Base-by-base conservation (phyloP, 1,140 invertebrate genomes). In the Riptortus pedestris region DNA sequence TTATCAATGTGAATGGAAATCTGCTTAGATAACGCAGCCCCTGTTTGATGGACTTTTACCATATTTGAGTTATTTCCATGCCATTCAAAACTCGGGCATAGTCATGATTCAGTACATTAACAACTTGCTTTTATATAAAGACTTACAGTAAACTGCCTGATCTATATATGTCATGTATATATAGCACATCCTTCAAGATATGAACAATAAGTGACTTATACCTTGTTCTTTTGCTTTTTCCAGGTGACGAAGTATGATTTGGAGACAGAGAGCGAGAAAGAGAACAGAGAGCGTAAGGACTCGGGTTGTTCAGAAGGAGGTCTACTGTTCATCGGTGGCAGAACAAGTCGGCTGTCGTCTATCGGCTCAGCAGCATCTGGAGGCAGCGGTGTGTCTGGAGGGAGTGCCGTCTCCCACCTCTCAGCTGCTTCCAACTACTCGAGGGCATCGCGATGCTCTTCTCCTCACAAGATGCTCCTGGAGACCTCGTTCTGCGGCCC, bases 401-500 rank as follows among this genome's bases (percentile, higher is more conserved):
- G 63, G 3, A 67, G 58, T 71, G 75, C 77, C 16, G 70, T 80
- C 16, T 81, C 80, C 24, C 63, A 66, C 26, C 48, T 67, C 18
- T 70, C 70, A 3, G 65, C 65, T 33, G 67, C 64, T 16, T 70
- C 68, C 9, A 63, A 68, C 47, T 51, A 52, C 20, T 68, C 63
- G 24, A 60, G 47, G 18, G 63, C 58, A 14, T 70, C 68, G 71
- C 76, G 78, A 61, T 91, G 88, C 9, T 88, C 89, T 0, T 92
- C 90, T 28, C 90, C 90, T 4, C 89, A 92, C 75, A 87, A 87
- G 74, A 91, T 90, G 81, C 75, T 91, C 22, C 77, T 92, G 22
- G 90, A 92, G 75, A 93, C 90, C 0, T 92, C 89, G 0, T 93
- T 93, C 72, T 92, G 89, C 71, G 90, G 90, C 0, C 85, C 83